Evolutionary conservation across 2,797 vertebrate genomes (phyloP), one percentile per base, ranked within the genome.

Genomic region (Microctenopoma stevenorrisi): DNA sequence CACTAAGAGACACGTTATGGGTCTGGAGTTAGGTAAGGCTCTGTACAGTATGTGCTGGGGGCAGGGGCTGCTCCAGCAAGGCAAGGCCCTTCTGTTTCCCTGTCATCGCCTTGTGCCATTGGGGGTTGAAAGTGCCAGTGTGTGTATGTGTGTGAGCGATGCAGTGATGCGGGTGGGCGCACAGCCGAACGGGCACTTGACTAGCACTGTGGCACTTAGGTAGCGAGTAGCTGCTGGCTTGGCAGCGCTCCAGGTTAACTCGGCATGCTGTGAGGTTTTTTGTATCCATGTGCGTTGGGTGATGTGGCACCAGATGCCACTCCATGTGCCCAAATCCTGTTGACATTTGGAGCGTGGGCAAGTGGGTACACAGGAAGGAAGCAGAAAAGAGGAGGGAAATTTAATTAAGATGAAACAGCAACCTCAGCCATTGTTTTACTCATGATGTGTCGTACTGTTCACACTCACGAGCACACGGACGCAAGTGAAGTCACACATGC

Each of bases 261-360:
- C 93, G 77, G 88, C 92, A 86, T 90, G 91, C 92, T 94, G 93
- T 90, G 93, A 94, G 92, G 92, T 91, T 96, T 90, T 96, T 96
- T 95, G 93, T 94, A 94, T 94, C 94, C 93, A 86, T 89, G 92
- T 92, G 95, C 92, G 93, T 90, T 81, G 88, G 95, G 95, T 90
- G 90, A 94, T 93, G 90, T 94, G 94, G 95, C 95, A 97, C 95
- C 96, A 98, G 96, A 97, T 98, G 96, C 94, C 96, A 95, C 94
- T 96, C 95, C 96, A 96, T 96, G 96, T 97, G 96, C 95, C 95
- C 96, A 95, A 94, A 94, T 96, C 95, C 95, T 96, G 95, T 94
- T 97, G 96, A 96, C 96, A 97, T 97, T 98, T 97, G 95, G 95
- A 96, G 94, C 82, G 75, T 87, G 86, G 90, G 89, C 82, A 89